phyloP scores from a whole-genome alignment of 2,888 invertebrate species.

The Empis livida region DNA sequence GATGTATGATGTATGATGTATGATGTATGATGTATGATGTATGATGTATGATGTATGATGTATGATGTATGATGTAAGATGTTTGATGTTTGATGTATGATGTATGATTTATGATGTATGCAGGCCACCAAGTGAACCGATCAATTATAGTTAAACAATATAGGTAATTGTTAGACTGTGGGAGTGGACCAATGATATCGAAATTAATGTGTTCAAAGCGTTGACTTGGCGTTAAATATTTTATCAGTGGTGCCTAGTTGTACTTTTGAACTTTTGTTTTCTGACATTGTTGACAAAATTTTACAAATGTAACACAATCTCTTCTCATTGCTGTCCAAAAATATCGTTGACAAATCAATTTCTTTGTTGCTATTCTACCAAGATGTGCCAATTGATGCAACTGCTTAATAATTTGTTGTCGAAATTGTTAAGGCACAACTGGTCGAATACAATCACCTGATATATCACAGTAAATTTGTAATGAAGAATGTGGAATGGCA shows the following conservation, averaged over 20 bases:
- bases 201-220: constrained; percentile 27
- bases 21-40: too few relatives aligned
- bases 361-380: neutral
- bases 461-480: neutral
- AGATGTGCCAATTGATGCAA: constrained; percentile 2
- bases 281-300: neutral
- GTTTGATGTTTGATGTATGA: too few relatives aligned
- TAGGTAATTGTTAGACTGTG: constrained; percentile 15
- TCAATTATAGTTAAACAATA: constrained; percentile 1
- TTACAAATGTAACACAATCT: neutral
- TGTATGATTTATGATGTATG: too few relatives aligned
- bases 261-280: neutral
- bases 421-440: neutral
- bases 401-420: neutral
- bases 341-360: neutral
- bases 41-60: too few relatives aligned
- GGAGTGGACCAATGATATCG: constrained; percentile 32
- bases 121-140: constrained; percentile 1
- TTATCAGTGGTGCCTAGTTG: neutral
- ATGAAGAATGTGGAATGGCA: neutral
- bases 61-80: too few relatives aligned
- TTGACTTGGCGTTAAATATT: neutral
- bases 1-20: too few relatives aligned
- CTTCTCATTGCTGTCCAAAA: constrained; percentile 3
- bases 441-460: constrained; percentile 1